A percentile compares a stretch with the other conserved stretches of the same genome.
These are phyloP conservation scores for Tipula confusa DNA, from an alignment of 2,888 invertebrate genomes.

Conservation along the genomic window DNA sequence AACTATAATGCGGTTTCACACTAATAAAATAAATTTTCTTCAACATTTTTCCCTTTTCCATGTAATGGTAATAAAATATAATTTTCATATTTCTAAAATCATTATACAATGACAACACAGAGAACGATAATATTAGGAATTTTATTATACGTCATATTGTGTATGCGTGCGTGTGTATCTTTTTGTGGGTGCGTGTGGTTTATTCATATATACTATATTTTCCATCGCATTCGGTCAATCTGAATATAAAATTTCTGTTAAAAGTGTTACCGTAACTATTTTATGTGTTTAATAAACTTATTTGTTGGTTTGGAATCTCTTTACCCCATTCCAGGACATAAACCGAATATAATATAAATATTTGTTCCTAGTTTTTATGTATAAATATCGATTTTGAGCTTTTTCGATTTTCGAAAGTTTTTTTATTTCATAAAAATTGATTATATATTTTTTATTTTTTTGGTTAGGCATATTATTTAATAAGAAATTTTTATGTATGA, in stretches of 20 bases:
- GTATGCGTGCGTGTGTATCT: not conserved
- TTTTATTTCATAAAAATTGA: not conserved
- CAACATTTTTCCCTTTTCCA: not conserved
- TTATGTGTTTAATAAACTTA: not conserved
- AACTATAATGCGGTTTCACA: not conserved
- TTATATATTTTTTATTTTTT: not conserved
- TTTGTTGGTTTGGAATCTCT: not conserved
- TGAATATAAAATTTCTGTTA: not conserved
- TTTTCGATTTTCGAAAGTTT: not conserved
- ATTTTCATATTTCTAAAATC: not conserved
- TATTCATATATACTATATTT: not conserved
- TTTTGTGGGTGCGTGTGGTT: too few relatives aligned
- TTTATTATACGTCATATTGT: not conserved
- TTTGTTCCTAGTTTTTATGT: not conserved
- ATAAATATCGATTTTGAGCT: not conserved
- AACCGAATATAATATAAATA: not conserved
- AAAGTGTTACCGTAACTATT: not conserved
- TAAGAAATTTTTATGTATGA: not conserved
- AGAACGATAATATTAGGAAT: not conserved
- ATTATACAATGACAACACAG: slow-evolving; percentile 4
- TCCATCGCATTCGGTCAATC: not conserved
- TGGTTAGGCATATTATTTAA: not conserved
- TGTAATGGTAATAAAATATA: not conserved
- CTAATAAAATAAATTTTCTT: not conserved
- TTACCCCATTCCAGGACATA: not conserved